phyloP scores from a whole-genome alignment of 2,797 vertebrate species.

The Spea hammondii region DNA sequence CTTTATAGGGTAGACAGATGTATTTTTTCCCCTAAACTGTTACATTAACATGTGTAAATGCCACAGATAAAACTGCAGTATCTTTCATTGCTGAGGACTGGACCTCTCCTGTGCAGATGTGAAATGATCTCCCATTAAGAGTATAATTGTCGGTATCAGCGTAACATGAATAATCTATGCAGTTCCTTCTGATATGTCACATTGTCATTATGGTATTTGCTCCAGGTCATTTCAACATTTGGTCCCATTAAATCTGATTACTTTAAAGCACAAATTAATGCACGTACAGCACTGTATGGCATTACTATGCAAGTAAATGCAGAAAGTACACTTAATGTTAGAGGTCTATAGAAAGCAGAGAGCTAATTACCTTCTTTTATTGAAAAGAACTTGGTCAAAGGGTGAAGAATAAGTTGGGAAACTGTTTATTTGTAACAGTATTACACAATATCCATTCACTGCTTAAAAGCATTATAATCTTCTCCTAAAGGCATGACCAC shows the following conservation, averaged over 20 bases:
- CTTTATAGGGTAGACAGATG: conserved; percentile 14
- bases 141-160: conserved; percentile 24
- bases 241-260: conserved; percentile 28
- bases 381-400: conserved; percentile 17
- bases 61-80: conserved; percentile 10
- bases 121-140: conserved; percentile 18
- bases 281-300: conserved; percentile 1
- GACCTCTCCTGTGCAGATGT: conserved; percentile 12
- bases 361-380: conserved; percentile 19
- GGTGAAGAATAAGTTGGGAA: conserved; percentile 32
- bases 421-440: conserved; percentile 2
- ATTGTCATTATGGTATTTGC: conserved; percentile 11
- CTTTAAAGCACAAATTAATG: background rate
- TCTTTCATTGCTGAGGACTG: conserved; percentile 6
- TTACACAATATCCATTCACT: background rate
- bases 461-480: conserved; percentile 31
- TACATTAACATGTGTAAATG: conserved; percentile 17
- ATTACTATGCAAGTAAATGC: background rate
- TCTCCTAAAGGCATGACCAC: conserved; percentile 28
- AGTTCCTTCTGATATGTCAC: conserved; percentile 12
- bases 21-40: background rate
- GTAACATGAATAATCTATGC: conserved; percentile 15
- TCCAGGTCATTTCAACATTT: conserved; percentile 10
- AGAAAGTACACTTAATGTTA: conserved; percentile 3
- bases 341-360: conserved; percentile 21